Percentiles rank a stretch among this genome's conserved stretches.
Conservation (phyloP, 2,888 invertebrate genomes). For the Ptychoptera contaminata region DNA sequence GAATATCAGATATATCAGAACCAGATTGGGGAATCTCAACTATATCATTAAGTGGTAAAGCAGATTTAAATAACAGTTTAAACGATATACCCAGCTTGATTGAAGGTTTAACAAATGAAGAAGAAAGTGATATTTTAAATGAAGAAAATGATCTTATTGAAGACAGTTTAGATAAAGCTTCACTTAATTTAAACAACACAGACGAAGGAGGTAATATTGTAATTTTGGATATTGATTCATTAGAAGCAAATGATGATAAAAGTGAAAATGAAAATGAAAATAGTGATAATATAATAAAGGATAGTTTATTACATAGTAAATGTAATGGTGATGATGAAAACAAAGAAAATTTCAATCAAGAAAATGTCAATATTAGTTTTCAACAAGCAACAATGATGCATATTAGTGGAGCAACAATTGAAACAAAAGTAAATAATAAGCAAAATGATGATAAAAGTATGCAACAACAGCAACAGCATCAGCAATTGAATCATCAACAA, state of each 20-base stretch:
- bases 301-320: too few species aligned
- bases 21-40: constrained; percentile 13
- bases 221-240: too few species aligned
- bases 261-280: too few species aligned
- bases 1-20: constrained; percentile 15
- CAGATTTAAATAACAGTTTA: constrained; percentile 10
- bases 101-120: too few species aligned
- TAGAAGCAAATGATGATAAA: too few species aligned
- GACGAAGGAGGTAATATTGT: background rate
- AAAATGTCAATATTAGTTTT: background rate
- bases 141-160: constrained; percentile 8
- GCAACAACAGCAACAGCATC: too few species aligned
- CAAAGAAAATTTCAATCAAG: background rate
- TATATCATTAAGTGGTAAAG: constrained; percentile 6
- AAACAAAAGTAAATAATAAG: background rate
- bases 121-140: too few species aligned
- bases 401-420: background rate
- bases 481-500: too few species aligned
- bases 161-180: constrained; percentile 6
- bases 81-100: constrained; percentile 12
- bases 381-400: too few species aligned
- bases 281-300: too few species aligned
- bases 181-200: too few species aligned
- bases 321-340: background rate
- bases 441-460: background rate